Base-by-base conservation (phyloP, 2,888 invertebrate genomes). In the Thymelicus lineola region DNA sequence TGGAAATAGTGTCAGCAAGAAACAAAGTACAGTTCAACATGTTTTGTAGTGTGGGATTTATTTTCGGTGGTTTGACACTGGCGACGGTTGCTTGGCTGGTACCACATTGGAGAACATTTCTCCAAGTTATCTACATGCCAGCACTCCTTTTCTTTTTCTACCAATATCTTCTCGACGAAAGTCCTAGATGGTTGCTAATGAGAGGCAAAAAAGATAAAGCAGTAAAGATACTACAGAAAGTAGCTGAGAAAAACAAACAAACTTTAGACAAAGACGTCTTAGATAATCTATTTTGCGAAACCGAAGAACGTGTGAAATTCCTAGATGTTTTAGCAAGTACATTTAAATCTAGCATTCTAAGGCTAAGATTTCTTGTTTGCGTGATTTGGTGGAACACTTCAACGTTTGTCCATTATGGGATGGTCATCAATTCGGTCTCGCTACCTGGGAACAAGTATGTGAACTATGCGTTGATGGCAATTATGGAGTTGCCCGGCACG, bases 171-270 rank as follows among this genome's bases (percentile, higher is more conserved):
- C 86, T 96, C 53, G 96, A 97, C 6, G 97, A 97, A 86, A 97
- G 96, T 65, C 94, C 96, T n/a, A 93, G 97, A 79, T 97, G 97
- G 97, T 91, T 97, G 6, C 86, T 97, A n/a, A 95, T 95, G 20
- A 96, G 96, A 82, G 95, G 96, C 6, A 94, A 94, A 73, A 94
- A 95, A 71, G 94, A 95, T 0, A 91, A 96, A 79, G 97, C 96
- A 0, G 91, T 95, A 71, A 82, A 81, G 2, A 94, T 96, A n/a
- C 84, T 96, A 58, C 87, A 94, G 14, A 95, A 94, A 76, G 95
- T 96, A 17, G 95, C 96, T 0, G 91, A 90, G 67, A 83, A 77
- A 28, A 92, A 90, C 63, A 88, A 89, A 63, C 78, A 89, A 0
- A 77, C 83, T 42, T 15, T 93, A 0, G 87, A 92, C 7, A 80